phyloP scores from a whole-genome alignment of 2,113 vertebrate species.

The Bolborhynchus lineola region DNA sequence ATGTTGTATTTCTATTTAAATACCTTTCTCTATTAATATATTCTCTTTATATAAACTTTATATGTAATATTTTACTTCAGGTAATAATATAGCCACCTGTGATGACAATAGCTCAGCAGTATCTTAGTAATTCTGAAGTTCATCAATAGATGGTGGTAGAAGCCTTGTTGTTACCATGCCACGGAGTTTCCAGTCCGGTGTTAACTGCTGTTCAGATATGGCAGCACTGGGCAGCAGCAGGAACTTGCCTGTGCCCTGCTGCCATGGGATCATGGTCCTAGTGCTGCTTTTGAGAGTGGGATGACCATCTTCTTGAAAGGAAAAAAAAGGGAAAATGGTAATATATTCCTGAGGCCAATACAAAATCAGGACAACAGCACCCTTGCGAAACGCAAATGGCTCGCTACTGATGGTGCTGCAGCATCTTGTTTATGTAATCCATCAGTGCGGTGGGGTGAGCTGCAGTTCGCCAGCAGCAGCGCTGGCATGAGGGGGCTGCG shows the following conservation, averaged over 20 bases:
- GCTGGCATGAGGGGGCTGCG: fast-evolving
- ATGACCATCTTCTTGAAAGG: background rate
- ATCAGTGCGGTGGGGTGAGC: fast-evolving
- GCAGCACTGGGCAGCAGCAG: background rate
- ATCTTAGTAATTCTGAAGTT: background rate
- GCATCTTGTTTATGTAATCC: background rate
- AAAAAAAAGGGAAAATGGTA: background rate
- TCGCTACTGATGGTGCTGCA: background rate
- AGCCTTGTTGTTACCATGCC: fast-evolving
- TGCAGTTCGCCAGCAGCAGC: background rate
- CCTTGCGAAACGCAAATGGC: fast-evolving
- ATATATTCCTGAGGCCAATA: background rate
- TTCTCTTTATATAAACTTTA: fast-evolving
- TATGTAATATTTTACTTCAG: background rate
- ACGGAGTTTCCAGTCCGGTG: fast-evolving
- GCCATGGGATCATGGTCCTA: fast-evolving
- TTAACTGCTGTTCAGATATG: background rate
- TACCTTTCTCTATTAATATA: background rate
- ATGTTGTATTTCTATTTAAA: background rate
- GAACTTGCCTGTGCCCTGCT: background rate
- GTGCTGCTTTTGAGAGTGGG: background rate
- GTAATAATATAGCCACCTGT: background rate
- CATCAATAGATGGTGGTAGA: constrained; percentile 58
- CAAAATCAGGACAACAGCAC: background rate
- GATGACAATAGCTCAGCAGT: background rate